Percentiles rank a stretch among this genome's conserved stretches.
Conservation (phyloP, 2,797 vertebrate species). For the Siniperca obscura region DNA sequence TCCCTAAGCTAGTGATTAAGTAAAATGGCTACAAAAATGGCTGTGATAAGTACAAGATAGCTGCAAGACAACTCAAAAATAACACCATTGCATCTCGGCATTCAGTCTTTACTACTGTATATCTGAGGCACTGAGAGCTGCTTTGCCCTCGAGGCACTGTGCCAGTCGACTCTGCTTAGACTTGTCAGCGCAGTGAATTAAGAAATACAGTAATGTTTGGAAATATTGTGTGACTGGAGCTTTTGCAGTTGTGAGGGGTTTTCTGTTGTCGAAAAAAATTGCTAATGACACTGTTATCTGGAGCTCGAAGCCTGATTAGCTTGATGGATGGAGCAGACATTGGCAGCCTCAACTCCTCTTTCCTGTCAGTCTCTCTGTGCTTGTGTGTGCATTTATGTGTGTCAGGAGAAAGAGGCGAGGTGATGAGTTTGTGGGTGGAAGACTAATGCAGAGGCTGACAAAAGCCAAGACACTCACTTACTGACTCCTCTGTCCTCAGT, state of each 20-base stretch:
- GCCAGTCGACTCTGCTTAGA: slow-evolving; percentile 44
- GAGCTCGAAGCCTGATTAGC: slow-evolving; percentile 70
- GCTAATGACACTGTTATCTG: slow-evolving; percentile 76
- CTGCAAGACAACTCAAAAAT: slow-evolving; percentile 27
- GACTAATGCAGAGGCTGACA: slow-evolving; percentile 44
- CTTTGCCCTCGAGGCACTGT: slow-evolving; percentile 48
- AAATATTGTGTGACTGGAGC: slow-evolving; percentile 65
- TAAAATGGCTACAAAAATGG: slow-evolving; percentile 22
- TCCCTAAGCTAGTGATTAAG: slow-evolving; percentile 34
- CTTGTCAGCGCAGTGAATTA: slow-evolving; percentile 62
- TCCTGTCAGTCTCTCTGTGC: slow-evolving; percentile 46
- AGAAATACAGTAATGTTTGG: slow-evolving; percentile 56
- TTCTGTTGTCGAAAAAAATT: slow-evolving; percentile 53
- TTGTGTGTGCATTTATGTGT: slow-evolving; percentile 40
- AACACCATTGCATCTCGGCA: background rate
- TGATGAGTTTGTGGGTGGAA: slow-evolving; percentile 44
- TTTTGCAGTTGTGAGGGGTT: slow-evolving; percentile 45
- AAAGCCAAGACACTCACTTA: slow-evolving; percentile 14
- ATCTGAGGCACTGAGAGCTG: slow-evolving; percentile 27
- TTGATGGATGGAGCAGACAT: slow-evolving; percentile 60
- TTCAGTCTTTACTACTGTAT: slow-evolving; percentile 44
- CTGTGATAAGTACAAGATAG: slow-evolving; percentile 36
- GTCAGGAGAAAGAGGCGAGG: slow-evolving; percentile 30
- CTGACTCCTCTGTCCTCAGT: slow-evolving; percentile 17
- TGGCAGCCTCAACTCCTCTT: slow-evolving; percentile 60